Evolutionary conservation across 2,888 invertebrate species (phyloP), one percentile per base, ranked within the genome.

Genomic region (Pristionchus arcanus): DNA sequence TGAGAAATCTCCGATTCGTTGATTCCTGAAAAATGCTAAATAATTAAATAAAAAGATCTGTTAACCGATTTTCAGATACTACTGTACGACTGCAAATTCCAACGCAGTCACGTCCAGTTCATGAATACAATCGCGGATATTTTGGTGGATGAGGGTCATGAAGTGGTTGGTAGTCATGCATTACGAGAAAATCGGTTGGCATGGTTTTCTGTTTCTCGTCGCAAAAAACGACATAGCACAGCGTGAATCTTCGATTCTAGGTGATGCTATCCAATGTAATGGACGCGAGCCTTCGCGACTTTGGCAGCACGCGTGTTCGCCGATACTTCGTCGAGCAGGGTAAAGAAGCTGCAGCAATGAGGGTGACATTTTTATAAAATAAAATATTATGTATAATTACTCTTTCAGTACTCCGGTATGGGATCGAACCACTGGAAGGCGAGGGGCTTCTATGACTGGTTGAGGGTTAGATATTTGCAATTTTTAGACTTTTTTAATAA

Each of bases 51-150:
- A 5, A 1, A 15, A 31, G 1, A 16, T n/a, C n/a, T n/a, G n/a
- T n/a, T n/a, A n/a, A n/a, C n/a, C 19, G 13, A 85, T 66, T 89
- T 90, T 86, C 91, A 92, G 81, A 89, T 91, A 34, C 90, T 92
- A 3, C 74, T 92, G 86, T 92, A 91, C 90, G 88, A 91, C 28
- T 91, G 90, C 34, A 87, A 91, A 31, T 91, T 92, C 87, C 91
- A 91, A 9, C 90, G 90, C n/a, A 91, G 91, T 84, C 92, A 92
- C 89, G 90, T 91, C 0, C 90, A 91, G 53, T 89, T 91, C 49
- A 55, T 92, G 68, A 91, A 90, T 0, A 83, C 87, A 0, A 87
- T 92, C 15, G 91, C 92, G 0, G 92, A 92, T 71, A 89, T 87
- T 68, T 55, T 92, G 74, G 91, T 91, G 2, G 91, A 92, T 85